Conservation (phyloP, 2,113 vertebrate genomes). For the Macrotis lagotis region DNA sequence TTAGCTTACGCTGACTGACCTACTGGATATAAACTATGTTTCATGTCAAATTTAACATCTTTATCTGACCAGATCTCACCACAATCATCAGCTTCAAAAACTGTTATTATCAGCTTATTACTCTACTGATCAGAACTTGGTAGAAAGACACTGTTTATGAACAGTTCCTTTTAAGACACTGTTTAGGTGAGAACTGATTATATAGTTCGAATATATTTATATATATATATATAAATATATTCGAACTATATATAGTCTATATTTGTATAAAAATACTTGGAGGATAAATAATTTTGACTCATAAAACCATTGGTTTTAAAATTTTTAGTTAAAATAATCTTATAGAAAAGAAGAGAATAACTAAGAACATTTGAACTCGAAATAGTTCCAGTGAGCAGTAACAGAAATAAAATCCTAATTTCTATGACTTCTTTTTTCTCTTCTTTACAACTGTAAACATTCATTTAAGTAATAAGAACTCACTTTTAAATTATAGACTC, state of each 20-base stretch:
- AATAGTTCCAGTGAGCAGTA: background rate
- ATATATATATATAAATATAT: too few species aligned
- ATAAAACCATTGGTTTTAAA: too few species aligned
- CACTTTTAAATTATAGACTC: background rate
- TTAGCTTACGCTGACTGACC: background rate
- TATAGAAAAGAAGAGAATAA: conserved; percentile 39
- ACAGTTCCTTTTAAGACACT: too few species aligned
- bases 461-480: conserved; percentile 17
- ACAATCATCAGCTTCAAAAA: background rate
- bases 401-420: conserved; percentile 11
- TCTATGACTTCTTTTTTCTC: conserved; percentile 10
- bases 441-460: conserved; percentile 19
- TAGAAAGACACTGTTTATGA: conserved; percentile 16
- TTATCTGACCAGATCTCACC: background rate
- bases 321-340: conserved; percentile 41
- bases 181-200: conserved; percentile 44
- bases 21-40: background rate
- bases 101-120: background rate
- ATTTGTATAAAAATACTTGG: conserved; percentile 29
- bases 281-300: conserved; percentile 25
- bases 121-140: conserved; percentile 1
- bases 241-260: too few species aligned
- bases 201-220: background rate
- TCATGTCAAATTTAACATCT: background rate
- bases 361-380: background rate